phyloP scores from a whole-genome alignment of 2,888 invertebrate species.

The Mayetiola destructor region DNA sequence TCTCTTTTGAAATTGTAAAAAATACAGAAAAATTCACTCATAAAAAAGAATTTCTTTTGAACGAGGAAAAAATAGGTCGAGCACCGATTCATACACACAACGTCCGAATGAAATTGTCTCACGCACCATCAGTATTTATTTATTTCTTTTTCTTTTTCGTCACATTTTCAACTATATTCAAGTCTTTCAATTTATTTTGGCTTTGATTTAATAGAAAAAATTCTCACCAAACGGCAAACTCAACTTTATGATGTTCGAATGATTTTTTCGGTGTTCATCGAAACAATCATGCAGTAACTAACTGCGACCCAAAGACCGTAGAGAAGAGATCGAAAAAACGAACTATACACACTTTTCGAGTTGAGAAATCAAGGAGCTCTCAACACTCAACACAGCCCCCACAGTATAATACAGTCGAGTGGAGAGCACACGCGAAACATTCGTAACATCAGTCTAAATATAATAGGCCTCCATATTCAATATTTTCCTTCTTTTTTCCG shows the following conservation, averaged over 20 bases:
- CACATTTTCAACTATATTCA: background rate
- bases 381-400: slow-evolving; percentile 2
- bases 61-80: too few species aligned
- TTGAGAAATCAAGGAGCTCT: background rate
- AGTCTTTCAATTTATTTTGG: background rate
- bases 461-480: slow-evolving; percentile 19
- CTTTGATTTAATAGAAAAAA: background rate
- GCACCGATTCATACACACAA: too few species aligned
- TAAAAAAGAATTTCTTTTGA: too few species aligned
- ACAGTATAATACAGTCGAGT: too few species aligned
- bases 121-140: too few species aligned
- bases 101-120: too few species aligned
- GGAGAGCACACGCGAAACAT: slow-evolving; percentile 17
- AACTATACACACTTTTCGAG: background rate
- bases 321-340: background rate
- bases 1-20: too few species aligned
- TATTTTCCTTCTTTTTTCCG: slow-evolving; percentile 6
- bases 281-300: too few species aligned
- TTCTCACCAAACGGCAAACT: background rate
- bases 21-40: too few species aligned
- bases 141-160: too few species aligned
- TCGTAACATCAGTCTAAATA: slow-evolving; percentile 19
- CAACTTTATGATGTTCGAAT: too few species aligned
- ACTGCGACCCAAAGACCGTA: background rate
- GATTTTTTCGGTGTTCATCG: too few species aligned